Base-by-base conservation (phyloP, 1,140 invertebrate genomes). In the Caenorhabditis remanei region DNA sequence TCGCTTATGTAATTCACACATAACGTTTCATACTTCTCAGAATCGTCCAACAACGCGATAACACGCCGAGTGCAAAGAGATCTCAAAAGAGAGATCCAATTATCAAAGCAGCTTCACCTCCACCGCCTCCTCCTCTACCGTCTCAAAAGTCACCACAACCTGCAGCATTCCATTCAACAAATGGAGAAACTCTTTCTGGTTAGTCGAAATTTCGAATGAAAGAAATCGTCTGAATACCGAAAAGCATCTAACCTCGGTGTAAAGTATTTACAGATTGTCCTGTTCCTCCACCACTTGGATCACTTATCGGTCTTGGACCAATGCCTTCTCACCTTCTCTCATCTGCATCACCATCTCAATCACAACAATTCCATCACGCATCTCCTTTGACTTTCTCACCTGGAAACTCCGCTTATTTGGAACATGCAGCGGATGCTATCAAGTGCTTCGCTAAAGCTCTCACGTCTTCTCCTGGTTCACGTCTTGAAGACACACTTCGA, bases 391-490 rank as follows among this genome's bases (percentile, higher is more conserved):
- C 16, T n/a, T n/a, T 46, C 43, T 7, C 67, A 19, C 46, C 40
- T 11, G 19, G 14, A 16, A 79, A 79, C 40, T 53, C 71, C 8
- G 11, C 53, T 8, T 50, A 96, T 21, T 94, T 95, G 24, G 94
- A 95, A 41, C 97, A 97, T 92, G 97, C 97, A 3, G 96, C 98
- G 4, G 95, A 96, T 4, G 97, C 98, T 0, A 96, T 99, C 0
- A 95, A 96, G 91, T 98, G 97, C 24, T 99, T 99, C 93, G 97
- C 98, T 91, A 95, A 96, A 55, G 99, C 98, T 0, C 99, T 99
- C 32, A 95, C 96, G 84, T 93, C 99, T 8, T 94, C 94, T 53
- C 85, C 90, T 85, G 89, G 97, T 0, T 98, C 96, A 93, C 97
- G 97, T 3, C 94, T 99, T n/a, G 98, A 99, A 94, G 98, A 99